Percentiles rank a stretch among this genome's conserved stretches.
Evolutionary conservation across 2,113 vertebrate species (phyloP).

Genomic region (Pithys albifrons): DNA sequence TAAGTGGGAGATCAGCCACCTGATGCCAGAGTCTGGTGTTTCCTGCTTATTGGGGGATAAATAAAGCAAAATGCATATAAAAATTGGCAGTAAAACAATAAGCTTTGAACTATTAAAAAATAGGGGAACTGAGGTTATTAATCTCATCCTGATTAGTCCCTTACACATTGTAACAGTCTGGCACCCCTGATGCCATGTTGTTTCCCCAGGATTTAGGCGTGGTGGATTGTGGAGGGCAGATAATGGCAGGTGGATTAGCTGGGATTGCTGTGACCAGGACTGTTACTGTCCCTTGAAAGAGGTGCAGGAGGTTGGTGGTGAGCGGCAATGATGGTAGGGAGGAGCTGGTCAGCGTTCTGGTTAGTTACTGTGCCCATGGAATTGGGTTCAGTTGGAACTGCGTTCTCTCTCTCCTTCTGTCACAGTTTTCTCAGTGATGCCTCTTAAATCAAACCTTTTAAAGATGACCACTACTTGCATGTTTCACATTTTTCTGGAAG

Average conservation of each 20-base stretch:
- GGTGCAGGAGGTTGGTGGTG: background rate
- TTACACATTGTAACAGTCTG: background rate
- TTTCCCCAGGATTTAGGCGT: background rate
- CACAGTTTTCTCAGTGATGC: background rate
- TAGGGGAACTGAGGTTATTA: background rate
- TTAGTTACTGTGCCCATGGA: background rate
- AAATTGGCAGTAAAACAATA: background rate
- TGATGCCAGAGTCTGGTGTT: background rate
- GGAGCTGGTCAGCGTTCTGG: background rate
- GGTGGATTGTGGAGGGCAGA: background rate
- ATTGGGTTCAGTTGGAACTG: background rate
- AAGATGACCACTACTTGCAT: background rate
- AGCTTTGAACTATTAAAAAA: background rate
- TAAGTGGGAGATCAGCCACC: background rate
- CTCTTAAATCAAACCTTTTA: background rate
- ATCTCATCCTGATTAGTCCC: background rate
- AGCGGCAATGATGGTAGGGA: background rate
- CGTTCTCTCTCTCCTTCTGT: background rate
- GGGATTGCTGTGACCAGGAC: background rate
- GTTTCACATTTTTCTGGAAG: conserved; percentile 19
- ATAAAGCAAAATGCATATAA: background rate
- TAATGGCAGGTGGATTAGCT: background rate
- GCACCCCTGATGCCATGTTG: background rate
- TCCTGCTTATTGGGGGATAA: background rate
- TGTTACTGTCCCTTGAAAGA: background rate